Evolutionary conservation across 2,797 vertebrate species (phyloP).

Genomic region (Acestrorhynchus altus): DNA sequence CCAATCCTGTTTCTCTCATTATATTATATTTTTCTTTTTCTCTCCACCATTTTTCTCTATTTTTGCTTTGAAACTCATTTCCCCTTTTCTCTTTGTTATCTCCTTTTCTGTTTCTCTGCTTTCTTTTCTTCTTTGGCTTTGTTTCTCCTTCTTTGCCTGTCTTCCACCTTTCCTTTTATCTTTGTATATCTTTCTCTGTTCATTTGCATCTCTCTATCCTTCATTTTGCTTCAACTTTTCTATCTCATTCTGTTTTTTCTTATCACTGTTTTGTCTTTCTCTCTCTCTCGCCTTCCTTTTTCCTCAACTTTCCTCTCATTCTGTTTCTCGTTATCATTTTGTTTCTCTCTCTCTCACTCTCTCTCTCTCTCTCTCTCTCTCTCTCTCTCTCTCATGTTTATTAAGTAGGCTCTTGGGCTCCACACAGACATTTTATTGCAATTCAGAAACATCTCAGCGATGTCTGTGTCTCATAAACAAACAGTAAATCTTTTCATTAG

Average conservation of each 20-base stretch:
- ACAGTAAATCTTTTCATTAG: constrained; percentile 38
- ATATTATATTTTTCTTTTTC: background rate
- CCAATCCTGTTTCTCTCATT: constrained; percentile 15
- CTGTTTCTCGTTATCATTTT: too few relatives aligned
- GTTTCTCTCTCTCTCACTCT: background rate
- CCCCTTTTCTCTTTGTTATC: background rate
- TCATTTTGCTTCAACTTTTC: background rate
- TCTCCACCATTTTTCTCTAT: too few relatives aligned
- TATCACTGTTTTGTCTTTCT: background rate
- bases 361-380: background rate
- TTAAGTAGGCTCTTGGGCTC: background rate
- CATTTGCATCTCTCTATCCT: constrained; percentile 11
- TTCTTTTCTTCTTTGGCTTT: too few relatives aligned
- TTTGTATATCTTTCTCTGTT: too few relatives aligned
- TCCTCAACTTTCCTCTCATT: too few relatives aligned
- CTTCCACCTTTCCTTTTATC: too few relatives aligned
- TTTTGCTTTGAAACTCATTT: too few relatives aligned
- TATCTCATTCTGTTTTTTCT: background rate
- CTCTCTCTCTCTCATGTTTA: background rate
- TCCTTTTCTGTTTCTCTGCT: too few relatives aligned
- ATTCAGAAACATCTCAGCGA: background rate
- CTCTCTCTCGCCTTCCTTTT: background rate
- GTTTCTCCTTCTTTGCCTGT: too few relatives aligned
- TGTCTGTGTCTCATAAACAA: constrained; percentile 5
- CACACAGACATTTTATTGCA: constrained; percentile 1